Evolutionary conservation across 2,797 vertebrate species (phyloP).

Genomic region (Hydrophis major): DNA sequence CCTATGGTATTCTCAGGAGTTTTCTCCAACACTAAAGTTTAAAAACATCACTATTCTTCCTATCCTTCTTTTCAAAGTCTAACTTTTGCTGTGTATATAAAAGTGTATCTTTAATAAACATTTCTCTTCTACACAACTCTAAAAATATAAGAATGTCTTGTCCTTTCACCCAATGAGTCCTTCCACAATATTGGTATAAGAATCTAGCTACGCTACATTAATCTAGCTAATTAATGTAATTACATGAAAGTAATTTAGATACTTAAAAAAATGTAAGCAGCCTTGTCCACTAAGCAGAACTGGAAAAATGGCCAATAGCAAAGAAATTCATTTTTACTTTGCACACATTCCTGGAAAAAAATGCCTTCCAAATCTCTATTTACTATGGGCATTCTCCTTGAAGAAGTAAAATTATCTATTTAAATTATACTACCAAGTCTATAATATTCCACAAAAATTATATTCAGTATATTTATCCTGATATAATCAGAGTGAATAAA

Average conservation of each 20-base stretch:
- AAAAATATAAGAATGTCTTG: background rate
- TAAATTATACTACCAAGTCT: background rate
- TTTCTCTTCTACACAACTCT: background rate
- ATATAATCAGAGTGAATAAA: background rate
- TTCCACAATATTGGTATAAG: too few relatives aligned
- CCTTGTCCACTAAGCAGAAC: background rate
- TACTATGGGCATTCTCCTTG: background rate
- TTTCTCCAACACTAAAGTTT: background rate
- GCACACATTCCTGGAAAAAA: background rate
- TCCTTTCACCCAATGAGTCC: background rate
- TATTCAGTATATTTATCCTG: background rate
- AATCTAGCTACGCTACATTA: background rate
- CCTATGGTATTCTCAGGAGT: background rate
- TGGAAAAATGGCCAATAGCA: background rate
- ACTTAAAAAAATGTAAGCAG: background rate
- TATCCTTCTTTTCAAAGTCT: background rate
- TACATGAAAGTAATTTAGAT: background rate
- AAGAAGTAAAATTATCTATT: background rate
- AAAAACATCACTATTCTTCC: background rate
- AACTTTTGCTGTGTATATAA: background rate
- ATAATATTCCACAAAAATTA: background rate
- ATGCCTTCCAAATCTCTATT: background rate
- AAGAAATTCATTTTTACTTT: background rate
- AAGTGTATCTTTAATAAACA: background rate
- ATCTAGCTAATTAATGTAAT: background rate